Conservation (phyloP, 1,140 invertebrate genomes). For the Pogonus chalceus region DNA sequence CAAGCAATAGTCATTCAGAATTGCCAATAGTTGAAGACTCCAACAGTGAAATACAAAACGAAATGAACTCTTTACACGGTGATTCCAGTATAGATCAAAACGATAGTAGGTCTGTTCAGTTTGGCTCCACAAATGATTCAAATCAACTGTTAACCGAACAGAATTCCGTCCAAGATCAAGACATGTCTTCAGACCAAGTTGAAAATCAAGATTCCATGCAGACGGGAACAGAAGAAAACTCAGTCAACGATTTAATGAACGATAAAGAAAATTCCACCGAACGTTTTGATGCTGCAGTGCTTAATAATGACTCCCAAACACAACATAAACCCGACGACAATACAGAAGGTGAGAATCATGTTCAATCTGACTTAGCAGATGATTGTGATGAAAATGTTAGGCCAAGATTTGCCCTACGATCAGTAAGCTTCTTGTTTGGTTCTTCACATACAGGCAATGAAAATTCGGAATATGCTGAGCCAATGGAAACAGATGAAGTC, state of each 20-base stretch:
- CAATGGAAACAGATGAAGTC: constrained; percentile 14
- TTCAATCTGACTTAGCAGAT: neutral
- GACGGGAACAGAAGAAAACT: neutral
- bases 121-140: neutral
- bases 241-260: neutral
- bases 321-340: neutral
- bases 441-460: neutral
- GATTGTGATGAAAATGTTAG: neutral
- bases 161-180: neutral
- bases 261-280: neutral
- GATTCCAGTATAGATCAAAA: constrained; percentile 4
- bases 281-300: neutral
- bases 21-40: neutral
- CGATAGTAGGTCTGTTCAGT: neutral
- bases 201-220: neutral
- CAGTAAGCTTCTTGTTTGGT: neutral
- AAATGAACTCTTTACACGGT: constrained; percentile 11
- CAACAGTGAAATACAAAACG: constrained; percentile 11
- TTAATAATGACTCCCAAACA: neutral
- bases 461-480: neutral
- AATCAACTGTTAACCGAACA: neutral
- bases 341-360: neutral
- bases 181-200: neutral
- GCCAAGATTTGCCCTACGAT: neutral
- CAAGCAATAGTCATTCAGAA: constrained; percentile 3